phyloP scores from a whole-genome alignment of 2,888 invertebrate genomes.

The Pseudanteris insignis region DNA sequence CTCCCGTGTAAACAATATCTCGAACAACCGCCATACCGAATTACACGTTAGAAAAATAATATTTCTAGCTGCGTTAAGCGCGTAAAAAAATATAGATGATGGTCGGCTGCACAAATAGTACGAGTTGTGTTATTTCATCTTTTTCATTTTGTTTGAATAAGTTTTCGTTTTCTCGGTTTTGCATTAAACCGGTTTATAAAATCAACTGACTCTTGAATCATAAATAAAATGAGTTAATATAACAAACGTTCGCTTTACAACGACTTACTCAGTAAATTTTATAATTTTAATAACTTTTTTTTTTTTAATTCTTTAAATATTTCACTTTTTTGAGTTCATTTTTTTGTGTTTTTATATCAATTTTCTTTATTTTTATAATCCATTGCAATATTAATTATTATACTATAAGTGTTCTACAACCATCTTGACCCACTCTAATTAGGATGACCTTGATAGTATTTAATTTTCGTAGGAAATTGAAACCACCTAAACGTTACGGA shows the following conservation, averaged over 20 bases:
- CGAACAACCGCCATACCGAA: constrained; percentile 14
- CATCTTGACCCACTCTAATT: constrained; percentile 37
- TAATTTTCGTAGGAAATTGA: constrained; percentile 22
- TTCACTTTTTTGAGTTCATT: too few species aligned
- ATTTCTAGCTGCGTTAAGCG: constrained; percentile 24
- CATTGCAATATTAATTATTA: constrained; percentile 31
- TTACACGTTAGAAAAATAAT: constrained; percentile 30
- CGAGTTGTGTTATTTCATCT: constrained; percentile 9
- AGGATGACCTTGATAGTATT: constrained; percentile 22
- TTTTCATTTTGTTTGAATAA: neutral
- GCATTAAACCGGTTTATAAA: constrained; percentile 22
- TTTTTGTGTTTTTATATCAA: constrained; percentile 26
- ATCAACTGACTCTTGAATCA: constrained; percentile 21
- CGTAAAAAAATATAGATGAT: constrained; percentile 41
- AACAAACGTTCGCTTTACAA: constrained; percentile 12
- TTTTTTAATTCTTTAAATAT: too few species aligned
- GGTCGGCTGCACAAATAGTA: constrained; percentile 28
- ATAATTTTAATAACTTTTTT: too few species aligned
- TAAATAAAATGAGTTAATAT: constrained; percentile 37
- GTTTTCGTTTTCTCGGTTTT: constrained; percentile 5
- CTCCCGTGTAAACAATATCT: constrained; percentile 18
- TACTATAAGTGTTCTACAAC: constrained; percentile 39
- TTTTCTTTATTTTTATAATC: constrained; percentile 17
- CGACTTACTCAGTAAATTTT: constrained; percentile 3
- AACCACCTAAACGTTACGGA: constrained; percentile 31